Conservation (phyloP, 1,140 invertebrate genomes). For the Drosophila nebulosa region DNA sequence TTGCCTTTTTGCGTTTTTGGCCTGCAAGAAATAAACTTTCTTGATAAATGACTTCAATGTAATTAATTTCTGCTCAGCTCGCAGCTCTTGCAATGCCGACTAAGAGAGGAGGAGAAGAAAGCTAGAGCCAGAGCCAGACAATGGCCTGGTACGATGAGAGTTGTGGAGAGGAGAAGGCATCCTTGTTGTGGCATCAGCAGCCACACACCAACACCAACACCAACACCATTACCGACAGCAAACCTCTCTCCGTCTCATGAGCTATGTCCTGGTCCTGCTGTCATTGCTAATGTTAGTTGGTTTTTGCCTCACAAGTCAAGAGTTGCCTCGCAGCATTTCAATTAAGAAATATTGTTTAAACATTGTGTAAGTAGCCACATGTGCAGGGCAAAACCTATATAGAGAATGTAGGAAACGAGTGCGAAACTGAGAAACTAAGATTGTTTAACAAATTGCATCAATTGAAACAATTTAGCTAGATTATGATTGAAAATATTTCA, state of each 20-base stretch:
- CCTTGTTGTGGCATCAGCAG: slow-evolving; percentile 35
- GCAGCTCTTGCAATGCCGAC: slow-evolving; percentile 43
- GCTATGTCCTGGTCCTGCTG: slow-evolving; percentile 60
- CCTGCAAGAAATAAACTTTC: slow-evolving; percentile 77
- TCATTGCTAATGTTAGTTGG: slow-evolving; percentile 66
- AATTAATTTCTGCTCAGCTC: slow-evolving; percentile 75
- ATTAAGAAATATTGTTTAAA: slow-evolving; percentile 77
- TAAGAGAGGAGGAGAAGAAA: not conserved
- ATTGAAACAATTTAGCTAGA: not conserved
- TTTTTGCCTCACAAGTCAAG: slow-evolving; percentile 41
- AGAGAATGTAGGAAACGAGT: slow-evolving; percentile 2
- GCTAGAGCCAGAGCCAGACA: slow-evolving; percentile 25
- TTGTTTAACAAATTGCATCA: slow-evolving; percentile 3
- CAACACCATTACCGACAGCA: not conserved
- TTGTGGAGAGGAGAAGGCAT: not conserved
- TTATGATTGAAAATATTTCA: not conserved
- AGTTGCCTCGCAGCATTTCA: slow-evolving; percentile 65
- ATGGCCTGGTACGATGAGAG: slow-evolving; percentile 22
- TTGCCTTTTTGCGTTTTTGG: slow-evolving; percentile 32
- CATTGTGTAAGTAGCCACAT: slow-evolving; percentile 56
- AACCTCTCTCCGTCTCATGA: slow-evolving; percentile 35
- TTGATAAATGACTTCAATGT: slow-evolving; percentile 80
- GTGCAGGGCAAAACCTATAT: not conserved
- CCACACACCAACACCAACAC: not conserved
- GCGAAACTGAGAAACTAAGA: not conserved